These are phyloP conservation scores for Melierax canorus DNA, from an alignment of 2,113 vertebrate species.

Conservation along the genomic window DNA sequence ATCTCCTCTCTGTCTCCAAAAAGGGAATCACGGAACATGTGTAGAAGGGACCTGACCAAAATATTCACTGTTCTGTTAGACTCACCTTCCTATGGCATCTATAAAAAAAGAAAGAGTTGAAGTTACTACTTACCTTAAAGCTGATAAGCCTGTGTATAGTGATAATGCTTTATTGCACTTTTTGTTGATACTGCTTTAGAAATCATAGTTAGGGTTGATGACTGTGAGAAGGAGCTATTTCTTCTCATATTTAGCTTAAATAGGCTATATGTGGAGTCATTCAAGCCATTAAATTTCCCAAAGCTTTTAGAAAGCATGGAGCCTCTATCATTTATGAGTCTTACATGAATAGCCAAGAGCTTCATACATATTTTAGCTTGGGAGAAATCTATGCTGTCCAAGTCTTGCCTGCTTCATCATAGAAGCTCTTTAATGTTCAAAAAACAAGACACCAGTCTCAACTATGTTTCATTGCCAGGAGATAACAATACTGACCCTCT, in stretches of 20 bases:
- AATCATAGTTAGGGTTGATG: background rate
- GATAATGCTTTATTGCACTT: background rate
- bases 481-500: slow-evolving; percentile 57
- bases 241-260: background rate
- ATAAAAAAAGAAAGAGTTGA: background rate
- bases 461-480: slow-evolving; percentile 37
- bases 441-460: background rate
- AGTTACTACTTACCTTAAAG: background rate
- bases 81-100: background rate
- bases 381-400: background rate
- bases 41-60: background rate
- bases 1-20: background rate
- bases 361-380: background rate
- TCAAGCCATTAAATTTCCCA: background rate
- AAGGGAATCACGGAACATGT: background rate
- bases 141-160: background rate
- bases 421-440: background rate
- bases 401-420: background rate
- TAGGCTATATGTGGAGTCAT: background rate
- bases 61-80: background rate
- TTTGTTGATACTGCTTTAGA: background rate
- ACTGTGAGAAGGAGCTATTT: background rate
- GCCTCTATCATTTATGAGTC: background rate
- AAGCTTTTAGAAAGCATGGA: background rate
- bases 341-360: background rate